Conservation (phyloP, 2,797 vertebrate species). For the Aselliscus stoliczkanus region DNA sequence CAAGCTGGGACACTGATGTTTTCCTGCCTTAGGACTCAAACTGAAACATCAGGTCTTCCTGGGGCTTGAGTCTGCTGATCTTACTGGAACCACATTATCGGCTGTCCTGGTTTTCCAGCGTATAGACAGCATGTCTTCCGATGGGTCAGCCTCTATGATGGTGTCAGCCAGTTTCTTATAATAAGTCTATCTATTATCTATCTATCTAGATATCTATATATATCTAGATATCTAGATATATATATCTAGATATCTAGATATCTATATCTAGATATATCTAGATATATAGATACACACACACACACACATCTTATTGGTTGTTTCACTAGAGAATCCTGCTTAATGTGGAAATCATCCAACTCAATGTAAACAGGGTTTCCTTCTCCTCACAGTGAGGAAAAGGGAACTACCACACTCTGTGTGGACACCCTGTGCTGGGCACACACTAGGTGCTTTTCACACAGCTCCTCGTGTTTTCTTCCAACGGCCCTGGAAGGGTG, state of each 20-base stretch:
- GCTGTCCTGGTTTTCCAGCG: background rate
- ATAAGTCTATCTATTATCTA: background rate
- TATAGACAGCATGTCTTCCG: background rate
- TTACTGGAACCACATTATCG: background rate
- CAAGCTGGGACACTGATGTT: background rate
- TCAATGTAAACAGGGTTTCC: background rate
- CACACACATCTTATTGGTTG: background rate
- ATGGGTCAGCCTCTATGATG: no score
- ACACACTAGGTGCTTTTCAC: background rate
- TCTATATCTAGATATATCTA: no score
- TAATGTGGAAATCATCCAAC: background rate
- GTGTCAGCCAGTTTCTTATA: background rate
- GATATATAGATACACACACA: no score
- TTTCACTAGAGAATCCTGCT: background rate
- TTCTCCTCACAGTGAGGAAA: background rate
- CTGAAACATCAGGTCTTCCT: background rate
- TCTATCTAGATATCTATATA: no score
- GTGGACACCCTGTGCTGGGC: background rate
- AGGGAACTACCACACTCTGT: background rate
- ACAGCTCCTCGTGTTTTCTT: background rate
- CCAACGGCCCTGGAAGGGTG: background rate
- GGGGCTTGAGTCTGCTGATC: background rate
- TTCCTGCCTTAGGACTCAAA: background rate
- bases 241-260: no score
- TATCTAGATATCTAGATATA: no score